Evolutionary conservation across 23 tunicate genomes (phyloP).

Genomic region (Styela plicata): DNA sequence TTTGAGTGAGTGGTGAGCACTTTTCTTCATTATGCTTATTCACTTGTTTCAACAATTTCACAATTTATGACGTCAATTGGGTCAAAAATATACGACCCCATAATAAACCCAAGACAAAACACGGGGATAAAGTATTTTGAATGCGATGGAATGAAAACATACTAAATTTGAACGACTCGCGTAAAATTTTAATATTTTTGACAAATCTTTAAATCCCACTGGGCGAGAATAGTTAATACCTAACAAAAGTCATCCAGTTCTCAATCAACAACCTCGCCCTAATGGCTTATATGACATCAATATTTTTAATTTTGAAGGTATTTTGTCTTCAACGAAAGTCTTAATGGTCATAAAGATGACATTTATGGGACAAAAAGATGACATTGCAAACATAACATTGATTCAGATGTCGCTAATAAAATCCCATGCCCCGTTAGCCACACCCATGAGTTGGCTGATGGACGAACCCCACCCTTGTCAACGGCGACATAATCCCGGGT

Average conservation of each 20-base stretch:
- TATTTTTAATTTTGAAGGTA: neutral
- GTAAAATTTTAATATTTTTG: too few relatives aligned
- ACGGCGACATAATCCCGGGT: too few relatives aligned
- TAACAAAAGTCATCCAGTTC: too few relatives aligned
- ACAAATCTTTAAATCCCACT: too few relatives aligned
- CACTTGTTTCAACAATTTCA: too few relatives aligned
- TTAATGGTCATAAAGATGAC: neutral
- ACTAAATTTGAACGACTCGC: too few relatives aligned
- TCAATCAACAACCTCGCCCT: neutral
- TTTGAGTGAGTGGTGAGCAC: too few relatives aligned
- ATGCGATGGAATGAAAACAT: too few relatives aligned
- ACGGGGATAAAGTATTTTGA: too few relatives aligned
- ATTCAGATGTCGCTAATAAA: neutral
- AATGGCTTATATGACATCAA: neutral
- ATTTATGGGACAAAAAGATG: neutral
- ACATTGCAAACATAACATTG: neutral
- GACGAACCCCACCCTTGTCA: neutral
- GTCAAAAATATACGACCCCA: neutral
- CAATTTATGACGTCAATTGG: neutral
- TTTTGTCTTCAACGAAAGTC: neutral
- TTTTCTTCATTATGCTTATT: too few relatives aligned
- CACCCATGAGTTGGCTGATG: neutral
- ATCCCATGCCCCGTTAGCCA: neutral
- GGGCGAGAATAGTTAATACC: too few relatives aligned
- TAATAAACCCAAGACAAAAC: too few relatives aligned